Percentiles rank a stretch among this genome's conserved stretches.
Evolutionary conservation across 1,140 invertebrate genomes (phyloP).

Genomic region (Temnothorax curvispinosus): DNA sequence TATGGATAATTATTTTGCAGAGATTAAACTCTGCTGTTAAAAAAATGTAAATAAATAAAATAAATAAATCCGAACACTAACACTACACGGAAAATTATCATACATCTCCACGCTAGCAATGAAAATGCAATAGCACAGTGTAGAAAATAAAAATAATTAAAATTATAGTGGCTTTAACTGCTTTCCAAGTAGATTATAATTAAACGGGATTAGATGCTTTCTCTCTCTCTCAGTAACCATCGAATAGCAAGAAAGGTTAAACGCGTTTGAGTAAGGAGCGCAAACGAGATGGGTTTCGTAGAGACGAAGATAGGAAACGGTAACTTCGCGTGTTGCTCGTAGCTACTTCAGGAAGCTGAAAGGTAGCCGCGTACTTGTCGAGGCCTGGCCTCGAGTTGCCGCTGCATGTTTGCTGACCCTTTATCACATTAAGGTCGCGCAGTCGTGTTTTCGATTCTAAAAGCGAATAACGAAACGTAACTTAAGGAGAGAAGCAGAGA

Average conservation of each 20-base stretch:
- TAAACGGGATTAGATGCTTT: slow-evolving; percentile 26
- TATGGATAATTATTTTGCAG: background rate
- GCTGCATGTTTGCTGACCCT: slow-evolving; percentile 57
- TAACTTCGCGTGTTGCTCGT: slow-evolving; percentile 56
- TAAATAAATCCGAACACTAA: background rate
- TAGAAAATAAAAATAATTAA: slow-evolving; percentile 3
- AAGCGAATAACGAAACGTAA: slow-evolving; percentile 40
- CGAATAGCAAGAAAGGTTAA: slow-evolving; percentile 37
- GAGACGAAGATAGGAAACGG: slow-evolving; percentile 48
- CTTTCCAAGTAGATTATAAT: slow-evolving; percentile 28
- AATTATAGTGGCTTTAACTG: background rate
- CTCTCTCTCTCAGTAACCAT: slow-evolving; percentile 9
- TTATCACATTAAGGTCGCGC: slow-evolving; percentile 50
- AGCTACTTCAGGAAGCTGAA: slow-evolving; percentile 58
- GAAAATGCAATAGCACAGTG: background rate
- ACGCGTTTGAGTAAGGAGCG: slow-evolving; percentile 33
- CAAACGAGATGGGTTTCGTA: slow-evolving; percentile 10
- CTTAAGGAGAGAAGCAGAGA: slow-evolving; percentile 8
- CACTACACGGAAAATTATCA: background rate
- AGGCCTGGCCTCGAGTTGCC: slow-evolving; percentile 31
- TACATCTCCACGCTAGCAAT: background rate
- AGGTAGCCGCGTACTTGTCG: slow-evolving; percentile 59
- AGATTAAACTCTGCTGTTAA: background rate
- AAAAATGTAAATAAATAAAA: background rate
- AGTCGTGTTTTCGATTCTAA: slow-evolving; percentile 38